Base-by-base conservation (phyloP, 2,888 invertebrate genomes). In the Agriopis marginaria region DNA sequence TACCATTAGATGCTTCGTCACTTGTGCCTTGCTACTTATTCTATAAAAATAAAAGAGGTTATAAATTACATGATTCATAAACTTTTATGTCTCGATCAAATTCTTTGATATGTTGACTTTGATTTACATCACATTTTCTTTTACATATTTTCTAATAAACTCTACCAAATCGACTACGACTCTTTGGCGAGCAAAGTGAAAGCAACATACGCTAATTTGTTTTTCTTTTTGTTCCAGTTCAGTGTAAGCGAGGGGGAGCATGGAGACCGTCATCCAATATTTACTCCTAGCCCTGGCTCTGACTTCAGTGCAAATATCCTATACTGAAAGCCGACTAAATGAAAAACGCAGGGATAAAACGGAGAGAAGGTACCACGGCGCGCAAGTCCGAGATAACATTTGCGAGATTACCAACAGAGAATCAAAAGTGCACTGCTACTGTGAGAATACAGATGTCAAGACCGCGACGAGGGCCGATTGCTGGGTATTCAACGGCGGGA, bases 401-500 rank as follows among this genome's bases (percentile, higher is more conserved):
- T 96, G 96, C 84, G 95, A 95, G 82, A 94, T 95, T 78, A 91
- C 95, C 59, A 91, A 91, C 73, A 89, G 92, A 73, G 93, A 95
- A 66, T 91, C 95, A 2, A 95, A 96, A 80, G 92, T 96, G 58
- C 96, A 95, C 80, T 97, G 97, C 86, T 95, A 96, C 81, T 97
- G 97, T 86, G 95, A 96, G 79, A 95, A 91, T 61, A 93, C 94
- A 32, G 94, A 94, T 70, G 83, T 91, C n/a, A 89, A 88, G 79
- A 89, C 90, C 10, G 97, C 97, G 0, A 96, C 96, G 11, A 95
- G 95, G 73, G 97, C 96, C 7, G 97, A 97, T 81, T 98, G 98
- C 81, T 96, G 96, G 96, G 95, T 97, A n/a, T 96, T 97, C 86
- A 96, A 96, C 68, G 95, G 95, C 40, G 96, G 96, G 14, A 95